Conservation (phyloP, 2,113 vertebrate genomes). For the Columba janthina region DNA sequence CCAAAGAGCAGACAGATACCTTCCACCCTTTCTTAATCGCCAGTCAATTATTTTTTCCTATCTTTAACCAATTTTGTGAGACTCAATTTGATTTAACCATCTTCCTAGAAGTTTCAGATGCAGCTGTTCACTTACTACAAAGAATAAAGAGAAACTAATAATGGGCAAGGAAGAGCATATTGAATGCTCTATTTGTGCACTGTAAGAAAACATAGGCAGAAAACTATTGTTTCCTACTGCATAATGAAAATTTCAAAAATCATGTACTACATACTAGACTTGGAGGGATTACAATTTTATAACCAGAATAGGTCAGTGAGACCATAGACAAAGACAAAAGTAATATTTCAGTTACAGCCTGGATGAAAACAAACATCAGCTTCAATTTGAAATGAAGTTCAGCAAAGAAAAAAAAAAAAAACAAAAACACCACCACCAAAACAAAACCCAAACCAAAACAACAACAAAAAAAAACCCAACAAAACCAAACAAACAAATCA, state of each 20-base stretch:
- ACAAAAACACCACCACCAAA: too few relatives aligned
- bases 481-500: background rate
- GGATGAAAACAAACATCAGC: background rate
- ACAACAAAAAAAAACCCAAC: too few relatives aligned
- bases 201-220: background rate
- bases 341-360: background rate
- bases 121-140: background rate
- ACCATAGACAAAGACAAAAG: background rate
- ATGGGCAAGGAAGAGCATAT: background rate
- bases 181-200: background rate
- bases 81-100: background rate
- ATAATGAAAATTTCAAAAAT: background rate
- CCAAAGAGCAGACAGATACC: background rate
- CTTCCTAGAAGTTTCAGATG: background rate
- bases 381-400: background rate
- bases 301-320: background rate
- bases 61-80: background rate
- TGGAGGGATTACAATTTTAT: background rate
- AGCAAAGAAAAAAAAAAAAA: accelerated
- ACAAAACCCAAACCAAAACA: too few relatives aligned
- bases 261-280: background rate
- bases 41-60: background rate
- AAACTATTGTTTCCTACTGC: background rate
- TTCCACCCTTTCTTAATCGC: background rate
- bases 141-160: background rate